These are phyloP conservation scores for Thalpophila matura DNA, from an alignment of 2,888 invertebrate genomes.

Conservation along the genomic window DNA sequence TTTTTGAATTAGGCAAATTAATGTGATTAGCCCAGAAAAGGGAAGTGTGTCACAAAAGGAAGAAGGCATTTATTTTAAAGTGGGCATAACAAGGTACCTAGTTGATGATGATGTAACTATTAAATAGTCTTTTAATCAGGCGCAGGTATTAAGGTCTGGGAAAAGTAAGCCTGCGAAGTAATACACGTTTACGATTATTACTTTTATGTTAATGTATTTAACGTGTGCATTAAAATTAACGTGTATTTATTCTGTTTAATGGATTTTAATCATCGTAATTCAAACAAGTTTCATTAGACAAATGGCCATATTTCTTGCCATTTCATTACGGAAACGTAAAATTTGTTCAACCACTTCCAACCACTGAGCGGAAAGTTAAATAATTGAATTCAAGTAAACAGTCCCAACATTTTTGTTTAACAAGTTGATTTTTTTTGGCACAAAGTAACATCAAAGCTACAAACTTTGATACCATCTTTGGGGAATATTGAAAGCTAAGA, in stretches of 20 bases:
- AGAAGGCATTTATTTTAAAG: no score
- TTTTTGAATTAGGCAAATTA: no score
- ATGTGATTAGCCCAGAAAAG: no score
- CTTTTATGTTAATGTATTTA: constrained; percentile 4
- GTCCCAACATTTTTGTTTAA: constrained; percentile 59
- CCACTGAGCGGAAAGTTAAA: constrained; percentile 58
- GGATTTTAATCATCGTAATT: constrained; percentile 19
- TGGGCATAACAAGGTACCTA: no score
- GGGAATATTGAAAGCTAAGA: constrained; percentile 59
- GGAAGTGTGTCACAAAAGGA: no score
- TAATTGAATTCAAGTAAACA: constrained; percentile 65
- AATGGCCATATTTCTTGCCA: constrained; percentile 25
- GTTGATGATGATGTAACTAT: no score
- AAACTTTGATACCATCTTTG: constrained; percentile 62
- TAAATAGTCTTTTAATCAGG: neutral
- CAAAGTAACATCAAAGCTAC: constrained; percentile 65
- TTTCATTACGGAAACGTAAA: constrained; percentile 40
- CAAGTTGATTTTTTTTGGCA: constrained; percentile 59
- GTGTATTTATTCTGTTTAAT: constrained; percentile 15
- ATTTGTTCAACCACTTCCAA: constrained; percentile 49
- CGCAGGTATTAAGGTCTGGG: neutral
- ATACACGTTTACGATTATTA: constrained; percentile 14
- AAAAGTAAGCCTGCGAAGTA: no score
- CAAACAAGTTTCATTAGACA: constrained; percentile 40
- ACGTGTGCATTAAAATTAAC: constrained; percentile 14